phyloP scores from a whole-genome alignment of 2,797 vertebrate genomes.

The Philypnodon macrostomus region DNA sequence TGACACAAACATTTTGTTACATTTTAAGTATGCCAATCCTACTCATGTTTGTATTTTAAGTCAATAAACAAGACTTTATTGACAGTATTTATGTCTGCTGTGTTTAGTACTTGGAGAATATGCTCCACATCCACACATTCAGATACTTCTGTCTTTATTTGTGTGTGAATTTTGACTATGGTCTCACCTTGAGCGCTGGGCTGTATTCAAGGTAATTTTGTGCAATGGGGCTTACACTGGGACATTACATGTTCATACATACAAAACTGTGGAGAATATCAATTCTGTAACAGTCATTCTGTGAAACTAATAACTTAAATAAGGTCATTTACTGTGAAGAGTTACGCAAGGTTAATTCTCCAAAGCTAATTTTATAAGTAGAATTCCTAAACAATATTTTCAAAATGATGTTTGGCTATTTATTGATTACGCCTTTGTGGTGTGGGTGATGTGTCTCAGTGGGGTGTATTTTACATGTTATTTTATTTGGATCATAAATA shows the following conservation, averaged over 20 bases:
- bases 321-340: not conserved
- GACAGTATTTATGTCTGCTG: conserved; percentile 19
- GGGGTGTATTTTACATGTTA: too few species aligned
- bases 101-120: not conserved
- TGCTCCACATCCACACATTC: conserved; percentile 3
- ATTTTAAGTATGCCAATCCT: conserved; percentile 64
- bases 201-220: not conserved
- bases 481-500: too few species aligned
- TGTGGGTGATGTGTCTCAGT: too few species aligned
- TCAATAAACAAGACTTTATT: conserved; percentile 67
- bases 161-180: not conserved
- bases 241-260: not conserved
- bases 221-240: not conserved
- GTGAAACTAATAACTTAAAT: not conserved
- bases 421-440: too few species aligned
- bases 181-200: not conserved
- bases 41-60: conserved; percentile 69
- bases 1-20: conserved; percentile 61
- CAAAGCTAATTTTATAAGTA: not conserved
- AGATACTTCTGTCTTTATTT: too few species aligned
- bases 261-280: not conserved
- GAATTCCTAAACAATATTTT: too few species aligned
- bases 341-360: too few species aligned
- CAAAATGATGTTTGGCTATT: too few species aligned
- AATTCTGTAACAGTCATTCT: not conserved